These are phyloP conservation scores for Apodemus agrarius DNA, from an alignment of 2,797 vertebrate genomes.

Conservation along the genomic window DNA sequence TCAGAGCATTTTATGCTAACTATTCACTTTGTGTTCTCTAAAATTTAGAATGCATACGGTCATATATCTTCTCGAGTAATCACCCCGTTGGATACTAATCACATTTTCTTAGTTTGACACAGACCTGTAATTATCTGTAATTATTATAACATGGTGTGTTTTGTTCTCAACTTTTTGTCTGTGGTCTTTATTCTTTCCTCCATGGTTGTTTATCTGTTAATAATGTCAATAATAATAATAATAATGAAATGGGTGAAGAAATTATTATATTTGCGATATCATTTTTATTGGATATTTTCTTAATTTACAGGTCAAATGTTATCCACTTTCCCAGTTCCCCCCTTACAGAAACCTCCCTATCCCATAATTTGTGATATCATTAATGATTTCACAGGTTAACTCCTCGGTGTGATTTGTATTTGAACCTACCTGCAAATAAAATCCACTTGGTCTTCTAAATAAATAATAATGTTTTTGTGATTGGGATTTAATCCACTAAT, in stretches of 20 bases:
- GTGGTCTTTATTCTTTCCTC: slow-evolving; percentile 9
- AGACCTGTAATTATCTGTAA: not conserved
- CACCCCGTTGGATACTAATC: not conserved
- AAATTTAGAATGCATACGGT: not conserved
- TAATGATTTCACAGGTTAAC: not conserved
- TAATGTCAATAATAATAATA: too few relatives aligned
- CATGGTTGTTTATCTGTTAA: not conserved
- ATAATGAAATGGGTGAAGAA: not conserved
- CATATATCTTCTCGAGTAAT: not conserved
- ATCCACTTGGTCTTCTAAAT: not conserved
- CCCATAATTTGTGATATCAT: not conserved
- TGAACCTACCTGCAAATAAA: not conserved
- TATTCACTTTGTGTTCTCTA: not conserved
- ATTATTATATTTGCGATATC: not conserved
- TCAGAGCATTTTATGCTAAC: not conserved
- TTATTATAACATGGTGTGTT: not conserved
- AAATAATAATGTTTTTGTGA: not conserved
- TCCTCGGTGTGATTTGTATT: not conserved
- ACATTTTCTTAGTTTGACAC: not conserved
- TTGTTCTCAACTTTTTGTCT: not conserved
- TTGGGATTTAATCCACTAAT: not conserved
- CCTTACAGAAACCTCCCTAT: too few relatives aligned
- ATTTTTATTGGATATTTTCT: not conserved
- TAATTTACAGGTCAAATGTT: too few relatives aligned
- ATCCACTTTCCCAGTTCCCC: too few relatives aligned